phyloP scores from a whole-genome alignment of 2,888 invertebrate species.

The Halictus ligatus region DNA sequence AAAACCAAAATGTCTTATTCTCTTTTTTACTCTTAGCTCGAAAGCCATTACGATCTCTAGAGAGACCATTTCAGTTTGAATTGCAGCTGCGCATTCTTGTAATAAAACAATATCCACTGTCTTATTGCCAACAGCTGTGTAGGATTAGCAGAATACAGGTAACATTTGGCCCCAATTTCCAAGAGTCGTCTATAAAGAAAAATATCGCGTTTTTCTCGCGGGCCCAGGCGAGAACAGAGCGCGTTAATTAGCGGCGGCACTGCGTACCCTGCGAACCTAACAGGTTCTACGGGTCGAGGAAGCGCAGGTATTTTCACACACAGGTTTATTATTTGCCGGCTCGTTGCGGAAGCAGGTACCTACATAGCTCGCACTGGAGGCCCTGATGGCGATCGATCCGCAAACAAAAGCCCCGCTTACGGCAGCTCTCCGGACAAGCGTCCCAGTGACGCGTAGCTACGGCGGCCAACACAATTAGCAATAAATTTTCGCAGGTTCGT shows the following conservation, averaged over 20 bases:
- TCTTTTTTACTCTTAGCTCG: too few species aligned
- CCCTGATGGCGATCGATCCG: constrained; percentile 51
- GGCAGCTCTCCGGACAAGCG: constrained; percentile 22
- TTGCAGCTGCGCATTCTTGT: neutral
- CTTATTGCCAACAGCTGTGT: neutral
- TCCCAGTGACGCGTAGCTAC: constrained; percentile 29
- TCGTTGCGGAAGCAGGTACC: constrained; percentile 50
- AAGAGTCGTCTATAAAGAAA: neutral
- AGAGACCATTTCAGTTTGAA: too few species aligned
- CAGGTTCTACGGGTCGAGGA: constrained; percentile 25
- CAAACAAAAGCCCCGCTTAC: constrained; percentile 52
- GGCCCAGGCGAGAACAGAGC: neutral
- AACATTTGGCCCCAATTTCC: neutral
- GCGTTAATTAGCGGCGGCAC: constrained; percentile 44
- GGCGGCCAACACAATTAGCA: constrained; percentile 52
- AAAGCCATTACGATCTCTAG: too few species aligned
- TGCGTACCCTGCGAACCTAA: constrained; percentile 3
- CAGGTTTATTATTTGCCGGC: constrained; percentile 41
- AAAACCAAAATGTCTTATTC: too few species aligned
- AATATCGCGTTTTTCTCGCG: constrained; percentile 9
- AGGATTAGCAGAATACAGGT: neutral
- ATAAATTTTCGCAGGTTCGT: constrained; percentile 58
- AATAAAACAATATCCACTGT: neutral
- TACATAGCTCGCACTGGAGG: constrained; percentile 1
- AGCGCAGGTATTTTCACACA: constrained; percentile 46